These are phyloP conservation scores for Trichoplusia ni DNA, from an alignment of 1,140 invertebrate genomes.

Conservation along the genomic window DNA sequence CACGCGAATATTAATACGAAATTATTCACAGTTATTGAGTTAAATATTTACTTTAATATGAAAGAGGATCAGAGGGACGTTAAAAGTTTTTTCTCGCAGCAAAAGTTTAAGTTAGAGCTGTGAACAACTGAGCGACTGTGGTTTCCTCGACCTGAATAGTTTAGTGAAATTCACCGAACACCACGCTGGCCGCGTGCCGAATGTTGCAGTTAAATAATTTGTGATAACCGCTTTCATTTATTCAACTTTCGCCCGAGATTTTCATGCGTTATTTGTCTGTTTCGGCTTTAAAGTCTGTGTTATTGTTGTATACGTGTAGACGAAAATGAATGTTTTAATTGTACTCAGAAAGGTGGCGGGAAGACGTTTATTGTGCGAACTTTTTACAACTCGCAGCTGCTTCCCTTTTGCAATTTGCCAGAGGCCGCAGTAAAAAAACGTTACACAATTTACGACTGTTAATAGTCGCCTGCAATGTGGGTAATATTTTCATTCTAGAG, in stretches of 20 bases:
- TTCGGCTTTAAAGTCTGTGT: slow-evolving; percentile 19
- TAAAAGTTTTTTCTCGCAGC: slow-evolving; percentile 24
- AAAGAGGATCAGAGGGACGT: slow-evolving; percentile 30
- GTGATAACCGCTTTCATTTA: slow-evolving; percentile 76
- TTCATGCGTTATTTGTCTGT: slow-evolving; percentile 36
- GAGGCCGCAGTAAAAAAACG: slow-evolving; percentile 42
- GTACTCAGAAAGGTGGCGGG: slow-evolving; percentile 32
- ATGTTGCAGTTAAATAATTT: slow-evolving; percentile 77
- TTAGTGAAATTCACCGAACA: slow-evolving; percentile 69
- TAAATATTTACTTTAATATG: slow-evolving; percentile 30
- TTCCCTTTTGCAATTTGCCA: slow-evolving; percentile 42
- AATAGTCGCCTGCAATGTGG: slow-evolving; percentile 30
- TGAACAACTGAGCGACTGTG: slow-evolving; percentile 69
- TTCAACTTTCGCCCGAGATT: slow-evolving; percentile 66
- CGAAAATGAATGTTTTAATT: slow-evolving; percentile 29
- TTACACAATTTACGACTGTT: slow-evolving; percentile 43
- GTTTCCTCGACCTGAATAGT: slow-evolving; percentile 76
- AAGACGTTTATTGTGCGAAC: slow-evolving; percentile 57
- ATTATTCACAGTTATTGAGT: slow-evolving; percentile 25
- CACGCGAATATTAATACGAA: slow-evolving; percentile 12
- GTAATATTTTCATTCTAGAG: slow-evolving; percentile 8
- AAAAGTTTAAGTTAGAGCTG: slow-evolving; percentile 48
- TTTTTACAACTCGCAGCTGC: slow-evolving; percentile 57
- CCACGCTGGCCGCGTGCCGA: slow-evolving; percentile 71
- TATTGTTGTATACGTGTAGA: slow-evolving; percentile 24